Base-by-base conservation (phyloP, 1,140 invertebrate species). In the Pogonognathellus flavescens region DNA sequence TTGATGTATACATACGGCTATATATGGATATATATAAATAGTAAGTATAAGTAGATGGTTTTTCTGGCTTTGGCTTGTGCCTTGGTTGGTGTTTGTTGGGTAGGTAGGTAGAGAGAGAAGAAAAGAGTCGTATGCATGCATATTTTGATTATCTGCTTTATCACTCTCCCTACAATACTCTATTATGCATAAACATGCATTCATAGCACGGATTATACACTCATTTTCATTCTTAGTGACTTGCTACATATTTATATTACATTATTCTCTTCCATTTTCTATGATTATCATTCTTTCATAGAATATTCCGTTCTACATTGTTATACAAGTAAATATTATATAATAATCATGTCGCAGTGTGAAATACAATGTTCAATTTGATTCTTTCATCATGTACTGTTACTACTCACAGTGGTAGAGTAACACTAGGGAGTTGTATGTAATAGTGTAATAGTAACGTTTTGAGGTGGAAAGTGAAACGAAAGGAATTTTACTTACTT, bases 141-240 rank as follows among this genome's bases (percentile, higher is more conserved):
- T 82, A 82, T 82, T 82, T 82, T 62, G 25, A 82, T 82, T 82
- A 82, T 82, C 81, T 82, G 81, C 81, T 82, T 62, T 62, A 82
- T 82, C 81, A 82, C 81, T 82, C 57, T 82, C 16, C 53, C 81
- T 81, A 22, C 50, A 81, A 81, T 81, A 81, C 53, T 81, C 80
- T 57, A 81, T 81, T 81, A 81, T 81, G 53, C 80, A 81, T 57
- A 81, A 81, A 81, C 80, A 81, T 81, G 80, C 50, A 81, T 81
- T 81, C 80, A 55, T 57, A 18, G 80, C 22, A 53, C 16, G 50
- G 80, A 81, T 53, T 81, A 81, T 57, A 81, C 53, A 81, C 22
- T 81, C 18, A 57, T 55, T 81, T 55, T 81, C 53, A 81, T 53
- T 55, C 70, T 76, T 50, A 76, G 70, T 31, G 41, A 76, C 70